Evolutionary conservation across 2,888 invertebrate genomes (phyloP).

Genomic region (Campoplex capitator): DNA sequence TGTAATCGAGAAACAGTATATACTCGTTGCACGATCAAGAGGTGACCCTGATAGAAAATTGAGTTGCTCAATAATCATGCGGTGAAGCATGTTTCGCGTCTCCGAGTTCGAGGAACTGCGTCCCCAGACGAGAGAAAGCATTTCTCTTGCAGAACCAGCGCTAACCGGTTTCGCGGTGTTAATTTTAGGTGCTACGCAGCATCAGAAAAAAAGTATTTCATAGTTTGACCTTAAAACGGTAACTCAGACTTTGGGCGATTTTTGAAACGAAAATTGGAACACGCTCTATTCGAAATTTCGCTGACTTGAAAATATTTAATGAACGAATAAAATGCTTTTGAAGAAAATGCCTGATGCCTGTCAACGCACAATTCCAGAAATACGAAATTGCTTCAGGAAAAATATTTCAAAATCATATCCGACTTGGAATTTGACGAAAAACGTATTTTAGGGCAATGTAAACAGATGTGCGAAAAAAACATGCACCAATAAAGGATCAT

Average conservation of each 20-base stretch:
- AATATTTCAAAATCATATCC: neutral
- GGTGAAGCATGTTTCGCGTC: conserved; percentile 11
- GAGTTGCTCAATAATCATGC: conserved; percentile 4
- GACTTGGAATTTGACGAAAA: neutral
- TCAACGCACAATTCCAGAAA: no score
- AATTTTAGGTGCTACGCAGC: conserved; percentile 14
- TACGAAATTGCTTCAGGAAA: neutral
- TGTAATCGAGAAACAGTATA: neutral
- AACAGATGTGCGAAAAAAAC: neutral
- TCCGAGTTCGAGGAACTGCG: neutral
- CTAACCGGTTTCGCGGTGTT: conserved; percentile 37
- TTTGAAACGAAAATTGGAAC: neutral
- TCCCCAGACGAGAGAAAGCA: conserved; percentile 40
- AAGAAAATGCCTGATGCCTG: no score
- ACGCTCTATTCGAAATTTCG: neutral
- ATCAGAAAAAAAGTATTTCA: conserved; percentile 30
- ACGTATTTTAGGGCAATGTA: neutral
- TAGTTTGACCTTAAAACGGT: conserved; percentile 20
- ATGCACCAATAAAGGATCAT: neutral
- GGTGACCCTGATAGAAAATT: conserved; percentile 44
- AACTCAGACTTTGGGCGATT: neutral
- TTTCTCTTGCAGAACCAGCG: conserved; percentile 29
- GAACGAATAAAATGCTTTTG: no score
- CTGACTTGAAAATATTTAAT: neutral
- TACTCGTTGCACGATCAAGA: neutral